Evolutionary conservation across 2,113 vertebrate genomes (phyloP), one percentile per base, ranked within the genome.

Genomic region (Gila orcuttii): DNA sequence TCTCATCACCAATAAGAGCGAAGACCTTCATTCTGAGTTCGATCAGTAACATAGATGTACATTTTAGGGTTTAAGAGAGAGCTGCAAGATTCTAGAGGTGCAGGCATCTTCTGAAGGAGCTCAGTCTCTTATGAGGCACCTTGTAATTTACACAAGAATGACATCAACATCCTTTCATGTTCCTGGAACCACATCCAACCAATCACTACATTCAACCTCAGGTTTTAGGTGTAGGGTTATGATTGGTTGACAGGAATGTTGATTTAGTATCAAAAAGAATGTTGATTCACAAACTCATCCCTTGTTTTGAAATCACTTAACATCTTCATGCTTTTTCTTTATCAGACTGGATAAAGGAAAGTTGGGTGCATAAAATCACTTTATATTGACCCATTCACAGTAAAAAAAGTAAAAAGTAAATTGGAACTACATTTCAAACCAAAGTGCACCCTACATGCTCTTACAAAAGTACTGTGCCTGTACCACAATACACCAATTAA

Each of bases 1-100:
- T 78, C 50, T 33, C 50, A 21, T 57, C 28, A 55, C 15, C 50
- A 57, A 31, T 50, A 17, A 55, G 36, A 55, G 7, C 3, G 0
- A 50, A 78, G 17, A 55, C 50, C 75, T 57, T 78, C 25, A 47
- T 52, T 76, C n/a, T 76, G 45, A 76, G 74, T 28, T 57, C 2
- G 23, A 78, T 33, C 50, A 78, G 15, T 21, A 31, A 33, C 52
- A 76, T 25, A 77, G n/a, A 55, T 77, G 25, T 31, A 77, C 0
- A 15, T 57, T 57, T 75, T 12, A 75, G 42, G 71, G n/a, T 47
- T 47, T 45, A 6, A 47, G 42, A 78, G 50, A 78, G 50, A 57
- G 50, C 10, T 2, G 28, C 28, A 57, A 57, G 9, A 50, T 33
- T 57, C 28, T 78, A 55, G 47, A 33, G 47, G 23, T 23, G 75